These are phyloP conservation scores for Chaenocephalus aceratus DNA, from an alignment of 2,113 vertebrate species.

Conservation along the genomic window DNA sequence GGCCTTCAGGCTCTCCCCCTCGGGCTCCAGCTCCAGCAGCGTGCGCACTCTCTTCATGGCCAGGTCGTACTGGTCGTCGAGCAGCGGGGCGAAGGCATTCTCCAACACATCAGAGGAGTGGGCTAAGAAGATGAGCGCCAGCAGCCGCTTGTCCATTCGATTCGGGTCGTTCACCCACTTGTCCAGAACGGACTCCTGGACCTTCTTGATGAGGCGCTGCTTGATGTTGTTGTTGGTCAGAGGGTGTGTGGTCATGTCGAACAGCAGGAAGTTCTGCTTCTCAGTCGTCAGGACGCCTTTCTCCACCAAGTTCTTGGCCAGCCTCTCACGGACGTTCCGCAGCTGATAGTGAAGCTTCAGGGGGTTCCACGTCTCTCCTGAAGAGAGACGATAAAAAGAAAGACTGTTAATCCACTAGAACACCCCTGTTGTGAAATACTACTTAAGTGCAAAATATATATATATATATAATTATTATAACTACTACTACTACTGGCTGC, in stretches of 20 bases:
- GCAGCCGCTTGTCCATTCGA: constrained; percentile 94
- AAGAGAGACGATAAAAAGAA: background rate
- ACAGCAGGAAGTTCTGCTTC: constrained; percentile 98
- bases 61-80: constrained; percentile 96
- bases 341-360: constrained; percentile 97
- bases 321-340: constrained; percentile 92
- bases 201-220: constrained; percentile 95
- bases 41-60: constrained; percentile 96
- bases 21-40: constrained; percentile 95
- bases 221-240: constrained; percentile 97
- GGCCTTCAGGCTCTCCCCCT: constrained; percentile 93
- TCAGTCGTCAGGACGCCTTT: constrained; percentile 97
- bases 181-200: constrained; percentile 94
- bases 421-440: no score
- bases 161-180: constrained; percentile 96
- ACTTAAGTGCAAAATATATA: no score
- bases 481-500: no score
- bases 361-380: constrained; percentile 97
- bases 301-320: constrained; percentile 97
- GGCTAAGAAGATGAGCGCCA: constrained; percentile 94
- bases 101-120: constrained; percentile 96
- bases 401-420: background rate
- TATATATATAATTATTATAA: no score
- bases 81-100: constrained; percentile 94
- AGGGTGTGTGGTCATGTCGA: constrained; percentile 98